Evolutionary conservation across 2,888 invertebrate genomes (phyloP).

Genomic region (Panopea generosa): DNA sequence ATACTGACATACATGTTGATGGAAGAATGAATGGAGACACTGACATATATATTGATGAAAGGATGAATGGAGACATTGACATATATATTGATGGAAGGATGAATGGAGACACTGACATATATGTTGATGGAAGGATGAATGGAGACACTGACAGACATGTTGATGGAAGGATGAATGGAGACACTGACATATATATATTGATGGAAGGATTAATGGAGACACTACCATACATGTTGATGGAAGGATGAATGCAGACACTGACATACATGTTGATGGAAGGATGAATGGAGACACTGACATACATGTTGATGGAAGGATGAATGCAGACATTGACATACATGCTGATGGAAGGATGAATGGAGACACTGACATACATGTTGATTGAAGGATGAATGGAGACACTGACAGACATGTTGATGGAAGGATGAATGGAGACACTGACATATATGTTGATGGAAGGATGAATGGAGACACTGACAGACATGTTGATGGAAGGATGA

Average conservation of each 20-base stretch:
- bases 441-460: no score
- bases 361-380: no score
- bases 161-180: constrained; percentile 8
- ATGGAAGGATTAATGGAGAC: background rate
- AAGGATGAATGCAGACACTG: background rate
- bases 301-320: background rate
- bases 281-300: background rate
- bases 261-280: background rate
- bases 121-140: constrained; percentile 2
- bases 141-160: background rate
- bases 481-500: no score
- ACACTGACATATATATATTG: background rate
- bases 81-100: constrained; percentile 4
- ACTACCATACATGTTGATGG: no score
- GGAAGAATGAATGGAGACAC: constrained; percentile 4
- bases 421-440: no score
- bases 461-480: no score
- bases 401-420: no score
- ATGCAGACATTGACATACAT: background rate
- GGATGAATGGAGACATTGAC: constrained; percentile 5
- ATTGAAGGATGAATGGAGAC: no score
- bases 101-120: background rate
- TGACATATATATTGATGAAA: background rate
- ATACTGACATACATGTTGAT: background rate
- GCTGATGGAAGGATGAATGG: background rate